A percentile compares a stretch with the other conserved stretches of the same genome.
Evolutionary conservation across 2,113 vertebrate species (phyloP).

Genomic region (Galeopterus variegatus): DNA sequence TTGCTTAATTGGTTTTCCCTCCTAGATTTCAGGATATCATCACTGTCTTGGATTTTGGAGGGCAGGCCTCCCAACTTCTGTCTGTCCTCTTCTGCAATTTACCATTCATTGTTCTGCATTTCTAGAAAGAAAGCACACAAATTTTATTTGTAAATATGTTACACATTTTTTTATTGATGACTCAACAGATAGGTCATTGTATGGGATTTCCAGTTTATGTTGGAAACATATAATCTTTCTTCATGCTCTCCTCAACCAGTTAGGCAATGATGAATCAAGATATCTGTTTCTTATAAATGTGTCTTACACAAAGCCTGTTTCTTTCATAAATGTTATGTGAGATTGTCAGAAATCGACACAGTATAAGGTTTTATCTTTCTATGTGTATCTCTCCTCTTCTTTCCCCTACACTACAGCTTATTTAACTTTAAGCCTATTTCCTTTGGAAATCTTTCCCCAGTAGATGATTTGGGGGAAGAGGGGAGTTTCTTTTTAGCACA

Average conservation of each 20-base stretch:
- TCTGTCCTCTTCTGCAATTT: not conserved
- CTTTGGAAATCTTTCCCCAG: not conserved
- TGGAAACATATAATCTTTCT: slow-evolving; percentile 86
- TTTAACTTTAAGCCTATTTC: not conserved
- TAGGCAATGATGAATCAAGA: slow-evolving; percentile 73
- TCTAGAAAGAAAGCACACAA: slow-evolving; percentile 81
- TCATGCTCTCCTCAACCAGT: not conserved
- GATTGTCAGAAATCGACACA: fast-evolving
- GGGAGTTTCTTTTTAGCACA: not conserved
- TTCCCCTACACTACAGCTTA: not conserved
- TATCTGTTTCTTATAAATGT: slow-evolving; percentile 67
- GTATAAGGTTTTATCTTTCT: not conserved
- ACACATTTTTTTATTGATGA: slow-evolving; percentile 87
- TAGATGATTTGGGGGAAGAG: not conserved
- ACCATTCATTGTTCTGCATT: slow-evolving; percentile 70
- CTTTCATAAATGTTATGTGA: not conserved
- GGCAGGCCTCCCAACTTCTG: not conserved
- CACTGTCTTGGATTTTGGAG: not conserved
- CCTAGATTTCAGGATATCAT: not conserved
- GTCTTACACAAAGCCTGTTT: not conserved
- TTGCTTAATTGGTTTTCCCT: not conserved
- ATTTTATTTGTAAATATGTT: slow-evolving; percentile 85
- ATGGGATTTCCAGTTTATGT: slow-evolving; percentile 88
- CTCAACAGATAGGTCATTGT: slow-evolving; percentile 87
- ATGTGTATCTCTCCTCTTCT: not conserved